Conservation (phyloP, 2,113 vertebrate species). For the Shinisaurus crocodilurus region DNA sequence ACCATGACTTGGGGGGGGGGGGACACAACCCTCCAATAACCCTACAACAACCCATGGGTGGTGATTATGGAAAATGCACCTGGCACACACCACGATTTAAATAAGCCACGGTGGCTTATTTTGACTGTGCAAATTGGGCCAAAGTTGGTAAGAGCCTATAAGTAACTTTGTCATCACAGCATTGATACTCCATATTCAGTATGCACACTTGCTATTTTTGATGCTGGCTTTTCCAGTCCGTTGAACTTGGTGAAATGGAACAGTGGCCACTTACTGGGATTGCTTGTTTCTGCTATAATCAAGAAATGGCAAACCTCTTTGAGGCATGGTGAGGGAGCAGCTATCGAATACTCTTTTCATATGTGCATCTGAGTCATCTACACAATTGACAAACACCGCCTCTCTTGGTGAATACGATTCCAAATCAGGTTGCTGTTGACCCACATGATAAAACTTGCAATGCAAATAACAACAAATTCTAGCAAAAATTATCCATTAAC, state of each 20-base stretch:
- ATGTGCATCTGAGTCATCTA: neutral
- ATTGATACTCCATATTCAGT: neutral
- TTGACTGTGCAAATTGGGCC: no score
- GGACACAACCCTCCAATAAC: no score
- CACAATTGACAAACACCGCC: neutral
- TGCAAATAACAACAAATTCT: neutral
- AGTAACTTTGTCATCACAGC: neutral
- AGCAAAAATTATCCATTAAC: neutral
- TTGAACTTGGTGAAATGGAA: neutral
- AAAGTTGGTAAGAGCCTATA: neutral
- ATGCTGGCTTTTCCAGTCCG: neutral
- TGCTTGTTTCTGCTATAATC: neutral
- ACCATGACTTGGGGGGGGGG: no score
- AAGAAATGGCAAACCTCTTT: neutral
- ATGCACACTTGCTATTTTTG: neutral
- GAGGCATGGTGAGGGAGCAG: neutral
- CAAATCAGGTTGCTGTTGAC: neutral
- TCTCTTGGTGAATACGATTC: neutral
- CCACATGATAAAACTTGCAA: neutral
- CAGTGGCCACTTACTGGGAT: neutral
- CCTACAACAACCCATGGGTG: no score
- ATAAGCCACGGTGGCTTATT: no score
- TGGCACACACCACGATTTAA: no score
- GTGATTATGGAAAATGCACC: no score
- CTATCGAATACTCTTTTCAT: neutral